These are phyloP conservation scores for Drosophila austrosaltans DNA, from an alignment of 2,888 invertebrate species.

Conservation along the genomic window DNA sequence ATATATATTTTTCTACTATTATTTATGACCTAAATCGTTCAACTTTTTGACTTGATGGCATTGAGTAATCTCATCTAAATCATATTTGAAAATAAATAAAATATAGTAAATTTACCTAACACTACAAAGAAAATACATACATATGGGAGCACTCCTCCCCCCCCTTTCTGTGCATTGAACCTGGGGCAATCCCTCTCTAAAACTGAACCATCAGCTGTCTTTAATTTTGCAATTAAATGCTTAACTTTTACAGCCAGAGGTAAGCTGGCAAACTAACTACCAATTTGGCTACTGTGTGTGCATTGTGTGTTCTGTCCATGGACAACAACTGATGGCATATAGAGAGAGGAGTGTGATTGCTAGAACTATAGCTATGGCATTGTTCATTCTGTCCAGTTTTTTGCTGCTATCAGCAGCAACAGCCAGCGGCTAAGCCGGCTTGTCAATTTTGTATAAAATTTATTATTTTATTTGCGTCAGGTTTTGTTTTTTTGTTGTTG, in stretches of 20 bases:
- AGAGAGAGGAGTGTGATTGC: neutral
- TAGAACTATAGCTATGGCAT: constrained; percentile 4
- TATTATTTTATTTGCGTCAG: constrained; percentile 79
- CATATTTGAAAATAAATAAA: constrained; percentile 7
- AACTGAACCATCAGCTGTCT: constrained; percentile 52
- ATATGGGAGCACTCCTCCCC: neutral
- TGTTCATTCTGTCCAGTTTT: constrained; percentile 37
- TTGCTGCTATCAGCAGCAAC: constrained; percentile 50
- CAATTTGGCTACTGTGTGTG: constrained; percentile 71
- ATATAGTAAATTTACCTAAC: neutral
- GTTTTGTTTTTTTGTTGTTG: constrained; percentile 33
- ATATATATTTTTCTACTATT: neutral
- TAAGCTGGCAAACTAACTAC: constrained; percentile 69
- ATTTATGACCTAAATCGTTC: constrained; percentile 4
- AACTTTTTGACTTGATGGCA: constrained; percentile 1
- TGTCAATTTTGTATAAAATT: constrained; percentile 79
- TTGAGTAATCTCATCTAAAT: neutral
- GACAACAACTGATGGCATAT: constrained; percentile 43
- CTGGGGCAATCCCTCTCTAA: constrained; percentile 12
- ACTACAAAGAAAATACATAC: neutral
- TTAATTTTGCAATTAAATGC: constrained; percentile 78
- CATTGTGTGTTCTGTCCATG: constrained; percentile 27
- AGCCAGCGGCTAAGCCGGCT: constrained; percentile 71
- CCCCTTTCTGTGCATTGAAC: neutral
- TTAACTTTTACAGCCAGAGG: constrained; percentile 69